phyloP scores from a whole-genome alignment of 2,113 vertebrate species.

The Camelus bactrianus region DNA sequence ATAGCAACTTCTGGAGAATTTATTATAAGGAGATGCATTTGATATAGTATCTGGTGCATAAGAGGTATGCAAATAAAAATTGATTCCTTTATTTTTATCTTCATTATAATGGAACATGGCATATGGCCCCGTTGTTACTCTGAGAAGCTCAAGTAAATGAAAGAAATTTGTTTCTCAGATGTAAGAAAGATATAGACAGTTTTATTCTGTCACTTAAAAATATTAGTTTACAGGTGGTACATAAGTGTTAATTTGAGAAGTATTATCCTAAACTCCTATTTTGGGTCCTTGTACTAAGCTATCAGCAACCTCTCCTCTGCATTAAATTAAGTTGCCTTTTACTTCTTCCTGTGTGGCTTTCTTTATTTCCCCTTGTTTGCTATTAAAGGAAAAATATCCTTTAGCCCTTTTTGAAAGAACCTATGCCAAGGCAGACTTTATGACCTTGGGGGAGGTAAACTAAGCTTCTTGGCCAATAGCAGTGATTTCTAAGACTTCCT shows the following conservation, averaged over 20 bases:
- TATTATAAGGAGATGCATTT: background rate
- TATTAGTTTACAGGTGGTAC: background rate
- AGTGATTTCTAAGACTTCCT: constrained; percentile 43
- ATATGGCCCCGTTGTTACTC: background rate
- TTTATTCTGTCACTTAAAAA: constrained; percentile 21
- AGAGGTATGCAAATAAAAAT: constrained; percentile 14
- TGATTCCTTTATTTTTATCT: background rate
- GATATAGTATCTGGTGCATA: background rate
- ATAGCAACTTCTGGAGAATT: background rate
- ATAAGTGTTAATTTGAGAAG: constrained; percentile 23
- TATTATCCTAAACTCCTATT: background rate
- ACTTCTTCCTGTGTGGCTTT: background rate
- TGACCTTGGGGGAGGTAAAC: background rate
- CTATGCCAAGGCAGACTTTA: background rate
- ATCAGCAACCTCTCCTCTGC: background rate
- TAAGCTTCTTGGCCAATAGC: constrained; percentile 47
- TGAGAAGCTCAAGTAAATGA: background rate
- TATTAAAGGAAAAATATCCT: constrained; percentile 34
- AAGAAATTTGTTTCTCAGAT: constrained; percentile 21
- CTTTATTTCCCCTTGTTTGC: background rate
- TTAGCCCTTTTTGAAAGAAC: constrained; percentile 24
- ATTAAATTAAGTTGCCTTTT: constrained; percentile 29
- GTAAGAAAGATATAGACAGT: background rate
- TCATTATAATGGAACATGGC: constrained; percentile 34
- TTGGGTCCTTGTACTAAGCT: background rate